phyloP scores from a whole-genome alignment of 1,140 invertebrate genomes.

The Dendrolimus kikuchii region DNA sequence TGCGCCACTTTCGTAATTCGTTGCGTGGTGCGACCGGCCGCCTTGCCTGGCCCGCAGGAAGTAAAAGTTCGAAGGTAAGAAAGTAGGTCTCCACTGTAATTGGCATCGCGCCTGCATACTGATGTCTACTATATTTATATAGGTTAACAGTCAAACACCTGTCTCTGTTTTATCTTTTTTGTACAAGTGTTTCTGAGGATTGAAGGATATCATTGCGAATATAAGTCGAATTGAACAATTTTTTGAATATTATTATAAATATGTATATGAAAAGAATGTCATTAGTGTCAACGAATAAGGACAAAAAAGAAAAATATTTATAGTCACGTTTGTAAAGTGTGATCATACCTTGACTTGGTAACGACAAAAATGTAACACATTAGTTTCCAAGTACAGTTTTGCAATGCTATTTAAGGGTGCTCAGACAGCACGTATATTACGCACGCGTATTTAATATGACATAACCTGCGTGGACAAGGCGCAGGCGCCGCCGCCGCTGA shows the following conservation, averaged over 20 bases:
- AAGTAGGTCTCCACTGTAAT: slow-evolving; percentile 69
- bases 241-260: too few relatives aligned
- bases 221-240: too few relatives aligned
- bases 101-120: slow-evolving; percentile 66
- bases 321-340: too few relatives aligned
- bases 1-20: slow-evolving; percentile 69
- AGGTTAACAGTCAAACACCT: slow-evolving; percentile 46
- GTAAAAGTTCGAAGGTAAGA: slow-evolving; percentile 72
- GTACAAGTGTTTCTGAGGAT: too few relatives aligned
- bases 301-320: too few relatives aligned
- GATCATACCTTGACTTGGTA: too few relatives aligned
- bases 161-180: slow-evolving; percentile 4
- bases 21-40: slow-evolving; percentile 65
- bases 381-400: background rate
- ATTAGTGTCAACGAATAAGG: too few relatives aligned
- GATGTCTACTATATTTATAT: slow-evolving; percentile 52
- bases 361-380: too few relatives aligned
- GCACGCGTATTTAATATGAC: slow-evolving; percentile 38
- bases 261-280: too few relatives aligned
- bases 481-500: slow-evolving; percentile 40
- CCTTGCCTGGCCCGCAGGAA: slow-evolving; percentile 66
- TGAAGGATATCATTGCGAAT: too few relatives aligned
- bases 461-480: slow-evolving; percentile 49
- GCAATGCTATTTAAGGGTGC: slow-evolving; percentile 20
- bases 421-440: slow-evolving; percentile 33